Percentiles rank a stretch among this genome's conserved stretches.
Conservation (phyloP, 1,140 invertebrate species). For the Drosophila sucinea region DNA sequence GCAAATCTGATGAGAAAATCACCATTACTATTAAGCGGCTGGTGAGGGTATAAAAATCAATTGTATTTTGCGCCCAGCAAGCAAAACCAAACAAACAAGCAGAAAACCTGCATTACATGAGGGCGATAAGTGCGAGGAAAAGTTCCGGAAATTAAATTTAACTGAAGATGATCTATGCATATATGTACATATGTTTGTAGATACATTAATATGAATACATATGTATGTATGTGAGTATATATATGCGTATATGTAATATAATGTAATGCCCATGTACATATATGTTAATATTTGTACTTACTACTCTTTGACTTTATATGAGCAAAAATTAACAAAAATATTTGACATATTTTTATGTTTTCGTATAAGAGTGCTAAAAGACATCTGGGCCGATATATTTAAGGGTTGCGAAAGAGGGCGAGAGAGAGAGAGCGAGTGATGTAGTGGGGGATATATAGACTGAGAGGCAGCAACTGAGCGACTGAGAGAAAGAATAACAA, state of each 20-base stretch:
- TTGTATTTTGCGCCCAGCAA: constrained; percentile 62
- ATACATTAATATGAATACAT: not conserved
- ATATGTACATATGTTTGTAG: not conserved
- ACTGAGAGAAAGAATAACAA: not conserved
- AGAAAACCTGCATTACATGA: constrained; percentile 8
- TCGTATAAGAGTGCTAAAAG: constrained; percentile 16
- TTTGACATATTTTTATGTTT: constrained; percentile 2
- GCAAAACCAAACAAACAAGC: constrained; percentile 39
- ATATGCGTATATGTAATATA: not conserved
- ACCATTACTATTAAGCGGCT: not conserved
- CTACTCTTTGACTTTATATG: not conserved
- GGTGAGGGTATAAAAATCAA: constrained; percentile 58
- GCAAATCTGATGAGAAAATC: not conserved
- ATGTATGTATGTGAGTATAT: not conserved
- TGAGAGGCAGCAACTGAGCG: too few relatives aligned
- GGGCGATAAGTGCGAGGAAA: constrained; percentile 16
- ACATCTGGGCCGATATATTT: constrained; percentile 5
- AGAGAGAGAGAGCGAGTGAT: not conserved
- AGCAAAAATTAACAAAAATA: not conserved
- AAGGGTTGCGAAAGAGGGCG: constrained; percentile 1
- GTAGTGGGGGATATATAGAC: not conserved
- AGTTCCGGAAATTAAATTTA: constrained; percentile 16
- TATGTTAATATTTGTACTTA: too few relatives aligned
- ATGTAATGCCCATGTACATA: not conserved
- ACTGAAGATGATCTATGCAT: constrained; percentile 1